These are phyloP conservation scores for Psix sp. DNA, from an alignment of 1,140 invertebrate species.

Conservation along the genomic window DNA sequence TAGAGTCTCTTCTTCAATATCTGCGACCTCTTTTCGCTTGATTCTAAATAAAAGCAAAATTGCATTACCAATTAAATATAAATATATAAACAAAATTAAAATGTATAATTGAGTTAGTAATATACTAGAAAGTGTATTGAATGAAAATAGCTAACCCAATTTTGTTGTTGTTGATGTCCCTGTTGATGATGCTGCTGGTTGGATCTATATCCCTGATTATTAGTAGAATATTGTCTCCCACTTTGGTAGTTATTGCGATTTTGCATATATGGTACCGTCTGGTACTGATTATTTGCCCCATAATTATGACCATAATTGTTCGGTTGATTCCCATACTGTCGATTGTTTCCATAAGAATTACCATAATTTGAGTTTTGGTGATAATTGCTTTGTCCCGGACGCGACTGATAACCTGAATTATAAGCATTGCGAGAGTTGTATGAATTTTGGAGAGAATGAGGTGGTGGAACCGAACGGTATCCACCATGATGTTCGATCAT, in stretches of 20 bases:
- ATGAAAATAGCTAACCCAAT: conserved; percentile 8
- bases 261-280: conserved; percentile 7
- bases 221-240: conserved; percentile 21
- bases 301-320: conserved; percentile 10
- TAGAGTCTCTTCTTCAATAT: too few relatives aligned
- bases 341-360: conserved; percentile 22
- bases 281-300: conserved; percentile 13
- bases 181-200: conserved; percentile 22
- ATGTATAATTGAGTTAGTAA: background rate
- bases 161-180: conserved; percentile 19
- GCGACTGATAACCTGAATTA: conserved; percentile 19
- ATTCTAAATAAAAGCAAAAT: background rate
- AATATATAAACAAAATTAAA: background rate
- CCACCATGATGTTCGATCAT: conserved; percentile 77
- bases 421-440: conserved; percentile 14
- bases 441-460: conserved; percentile 50
- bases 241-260: conserved; percentile 28
- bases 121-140: background rate
- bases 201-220: conserved; percentile 19
- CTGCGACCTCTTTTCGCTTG: background rate
- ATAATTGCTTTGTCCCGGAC: conserved; percentile 7
- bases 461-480: conserved; percentile 69
- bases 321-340: conserved; percentile 1
- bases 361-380: conserved; percentile 3
- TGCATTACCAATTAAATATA: background rate